Conservation (phyloP, 2,888 invertebrate species). For the Ditula angustiorana region DNA sequence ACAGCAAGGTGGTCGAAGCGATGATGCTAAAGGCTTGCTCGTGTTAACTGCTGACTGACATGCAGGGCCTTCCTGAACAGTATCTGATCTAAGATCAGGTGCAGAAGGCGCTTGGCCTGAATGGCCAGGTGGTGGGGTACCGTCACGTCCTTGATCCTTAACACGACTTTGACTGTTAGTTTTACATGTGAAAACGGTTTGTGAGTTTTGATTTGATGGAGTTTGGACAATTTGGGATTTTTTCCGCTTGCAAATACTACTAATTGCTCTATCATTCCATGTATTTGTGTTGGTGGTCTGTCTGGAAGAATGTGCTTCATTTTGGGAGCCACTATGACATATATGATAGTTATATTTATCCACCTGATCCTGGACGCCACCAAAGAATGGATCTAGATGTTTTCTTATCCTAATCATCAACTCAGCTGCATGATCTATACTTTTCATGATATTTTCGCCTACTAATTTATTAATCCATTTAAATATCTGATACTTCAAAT, state of each 20-base stretch:
- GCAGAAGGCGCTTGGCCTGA: neutral
- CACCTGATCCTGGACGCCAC: conserved; percentile 25
- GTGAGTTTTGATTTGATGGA: neutral
- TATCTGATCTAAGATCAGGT: neutral
- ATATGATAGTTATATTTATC: neutral
- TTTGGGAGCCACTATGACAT: neutral
- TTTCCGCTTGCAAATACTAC: conserved; percentile 50
- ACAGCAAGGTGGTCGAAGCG: neutral
- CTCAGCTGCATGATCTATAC: conserved; percentile 56
- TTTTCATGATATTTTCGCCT: conserved; percentile 55
- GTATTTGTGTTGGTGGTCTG: neutral
- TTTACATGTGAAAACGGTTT: neutral
- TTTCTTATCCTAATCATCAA: conserved; percentile 61
- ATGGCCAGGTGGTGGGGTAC: neutral
- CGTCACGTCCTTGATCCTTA: neutral
- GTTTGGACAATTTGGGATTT: neutral
- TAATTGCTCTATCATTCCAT: conserved; percentile 57
- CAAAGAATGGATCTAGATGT: conserved; percentile 55
- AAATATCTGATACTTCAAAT: conserved; percentile 71
- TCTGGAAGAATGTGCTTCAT: neutral
- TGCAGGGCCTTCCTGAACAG: neutral
- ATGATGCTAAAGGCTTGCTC: neutral
- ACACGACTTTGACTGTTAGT: neutral
- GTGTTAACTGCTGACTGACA: neutral
- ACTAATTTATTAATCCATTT: conserved; percentile 70